Conservation (phyloP, 2,888 invertebrate genomes). For the Synanthedon vespiformis region DNA sequence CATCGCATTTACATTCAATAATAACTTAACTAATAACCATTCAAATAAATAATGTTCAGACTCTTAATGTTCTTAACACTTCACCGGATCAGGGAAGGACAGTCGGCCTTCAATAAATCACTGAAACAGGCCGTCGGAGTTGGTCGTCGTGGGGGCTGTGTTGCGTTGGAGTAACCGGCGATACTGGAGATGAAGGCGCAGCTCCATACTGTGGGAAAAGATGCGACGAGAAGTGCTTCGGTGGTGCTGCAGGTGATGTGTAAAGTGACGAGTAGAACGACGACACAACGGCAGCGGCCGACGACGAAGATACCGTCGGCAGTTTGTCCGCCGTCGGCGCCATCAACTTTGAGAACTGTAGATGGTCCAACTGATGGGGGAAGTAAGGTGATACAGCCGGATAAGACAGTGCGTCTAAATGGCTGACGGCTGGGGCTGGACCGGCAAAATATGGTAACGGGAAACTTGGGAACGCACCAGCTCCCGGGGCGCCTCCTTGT, state of each 20-base stretch:
- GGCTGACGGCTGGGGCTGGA: conserved; percentile 67
- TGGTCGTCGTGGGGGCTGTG: conserved; percentile 70
- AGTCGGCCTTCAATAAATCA: conserved; percentile 75
- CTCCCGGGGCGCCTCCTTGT: conserved; percentile 53
- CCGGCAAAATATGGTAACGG: conserved; percentile 75
- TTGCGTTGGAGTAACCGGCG: conserved; percentile 53
- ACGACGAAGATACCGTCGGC: conserved; percentile 57
- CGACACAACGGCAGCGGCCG: conserved; percentile 73
- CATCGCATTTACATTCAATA: conserved; percentile 23
- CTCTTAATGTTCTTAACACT: conserved; percentile 33
- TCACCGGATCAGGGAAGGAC: conserved; percentile 51
- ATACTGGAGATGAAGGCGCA: conserved; percentile 56
- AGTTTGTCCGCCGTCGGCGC: conserved; percentile 54
- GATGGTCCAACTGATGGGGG: conserved; percentile 78
- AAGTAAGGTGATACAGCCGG: conserved; percentile 80
- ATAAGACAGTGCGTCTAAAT: conserved; percentile 74
- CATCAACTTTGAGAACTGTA: conserved; percentile 74
- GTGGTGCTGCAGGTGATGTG: conserved; percentile 63
- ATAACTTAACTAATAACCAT: conserved; percentile 36
- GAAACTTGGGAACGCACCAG: conserved; percentile 74
- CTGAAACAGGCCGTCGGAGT: conserved; percentile 77
- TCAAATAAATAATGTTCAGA: conserved; percentile 51
- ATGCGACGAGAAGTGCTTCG: conserved; percentile 65
- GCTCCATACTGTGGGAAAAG: conserved; percentile 66
- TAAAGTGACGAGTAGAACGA: conserved; percentile 79